Base-by-base conservation (phyloP, 2,888 invertebrate species). In the Keiferia lycopersicella region DNA sequence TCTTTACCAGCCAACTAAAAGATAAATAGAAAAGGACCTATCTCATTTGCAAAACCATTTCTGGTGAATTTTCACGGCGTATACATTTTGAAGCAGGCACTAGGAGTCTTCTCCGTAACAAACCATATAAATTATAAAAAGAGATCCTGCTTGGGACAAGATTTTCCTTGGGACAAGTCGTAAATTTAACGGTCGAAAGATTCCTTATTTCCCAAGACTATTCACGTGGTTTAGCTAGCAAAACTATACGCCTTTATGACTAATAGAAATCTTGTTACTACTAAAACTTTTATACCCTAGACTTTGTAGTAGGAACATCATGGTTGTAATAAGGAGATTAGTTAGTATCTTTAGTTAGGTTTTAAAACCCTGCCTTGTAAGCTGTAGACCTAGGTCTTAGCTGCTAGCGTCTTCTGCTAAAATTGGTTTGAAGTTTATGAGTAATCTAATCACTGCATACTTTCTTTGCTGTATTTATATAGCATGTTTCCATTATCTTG, bases 111-210 rank as follows among this genome's bases (percentile, higher is more conserved):
- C 74, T 74, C 79, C 80, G 88, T 87, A 87, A 86, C 84, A 88
- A 84, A 86, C 86, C 81, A 86, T 86, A 89, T 89, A 89, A 89
- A 89, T 90, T 89, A 89, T 88, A 89, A 89, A 89, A 89, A 83
- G 82, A 87, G 83, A 86, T 86, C 84, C 80, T 77, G 74, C 69
- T 74, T 77, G 80, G 86, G 87, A 87, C 87, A 83, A 82, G 83
- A 84, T 83, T 88, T 86, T 87, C 73, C 82, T 77, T 76, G 86
- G 84, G 88, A 89, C 88, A 87, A 83, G 87, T 88, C 90, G 90
- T 91, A 91, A 91, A 91, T 91, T 91, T 89, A 87, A 90, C 88
- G 88, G 88, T 81, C 84, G 86, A 86, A 86, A 80, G 81, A 84
- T 80, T 86, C 84, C 88, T 87, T 87, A 89, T 88, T 90, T 89